A percentile compares a stretch with the other conserved stretches of the same genome.
These are phyloP conservation scores for Myotis lucifugus DNA, from an alignment of 2,113 vertebrate species.

Conservation along the genomic window DNA sequence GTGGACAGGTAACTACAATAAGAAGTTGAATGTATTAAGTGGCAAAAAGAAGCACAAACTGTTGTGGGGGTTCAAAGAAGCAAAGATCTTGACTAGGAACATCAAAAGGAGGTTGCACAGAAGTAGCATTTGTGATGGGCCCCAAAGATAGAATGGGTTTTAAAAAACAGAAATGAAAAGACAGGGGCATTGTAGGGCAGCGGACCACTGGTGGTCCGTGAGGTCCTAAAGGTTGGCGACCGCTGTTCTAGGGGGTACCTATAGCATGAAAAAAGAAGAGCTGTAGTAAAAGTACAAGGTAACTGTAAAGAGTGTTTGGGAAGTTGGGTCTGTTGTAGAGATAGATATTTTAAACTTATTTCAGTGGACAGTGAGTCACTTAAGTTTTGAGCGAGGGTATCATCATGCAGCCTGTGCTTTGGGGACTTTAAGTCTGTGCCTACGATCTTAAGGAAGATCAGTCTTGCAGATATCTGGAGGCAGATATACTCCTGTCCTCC, in stretches of 20 bases:
- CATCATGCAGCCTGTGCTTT: background rate
- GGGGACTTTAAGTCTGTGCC: no score
- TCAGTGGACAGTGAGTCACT: background rate
- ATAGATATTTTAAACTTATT: background rate
- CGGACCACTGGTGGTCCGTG: no score
- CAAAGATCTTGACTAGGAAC: background rate
- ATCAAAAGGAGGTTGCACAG: background rate
- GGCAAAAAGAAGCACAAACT: background rate
- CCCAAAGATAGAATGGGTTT: conserved; percentile 21
- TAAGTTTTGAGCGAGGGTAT: background rate
- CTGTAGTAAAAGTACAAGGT: background rate
- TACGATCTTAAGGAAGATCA: background rate
- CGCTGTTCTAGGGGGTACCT: background rate
- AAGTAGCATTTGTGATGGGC: conserved; percentile 2
- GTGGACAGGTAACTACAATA: background rate
- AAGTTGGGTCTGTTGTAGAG: background rate
- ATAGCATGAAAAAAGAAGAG: background rate
- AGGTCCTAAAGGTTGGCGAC: no score
- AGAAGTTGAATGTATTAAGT: conserved; percentile 12
- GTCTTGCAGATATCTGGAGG: background rate
- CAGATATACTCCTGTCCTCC: background rate
- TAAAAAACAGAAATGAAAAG: background rate
- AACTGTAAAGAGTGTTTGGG: background rate
- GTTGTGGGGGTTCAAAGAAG: background rate
- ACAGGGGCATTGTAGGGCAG: background rate